Evolutionary conservation across 2,113 vertebrate species (phyloP).

Genomic region (Nesogale talazaci): DNA sequence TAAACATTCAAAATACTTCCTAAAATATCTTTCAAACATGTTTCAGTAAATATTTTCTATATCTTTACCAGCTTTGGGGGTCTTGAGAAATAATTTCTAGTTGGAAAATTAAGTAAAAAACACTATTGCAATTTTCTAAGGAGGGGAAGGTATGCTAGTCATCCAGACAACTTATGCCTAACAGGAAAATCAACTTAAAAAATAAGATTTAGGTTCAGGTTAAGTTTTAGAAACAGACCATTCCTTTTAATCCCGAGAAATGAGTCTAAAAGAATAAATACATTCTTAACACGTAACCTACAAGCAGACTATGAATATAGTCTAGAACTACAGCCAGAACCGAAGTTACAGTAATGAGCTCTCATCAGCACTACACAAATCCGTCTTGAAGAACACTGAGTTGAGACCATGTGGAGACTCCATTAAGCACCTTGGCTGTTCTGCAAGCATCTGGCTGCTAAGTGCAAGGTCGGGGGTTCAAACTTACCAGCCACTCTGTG

Average conservation of each 20-base stretch:
- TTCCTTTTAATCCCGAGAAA: constrained; percentile 77
- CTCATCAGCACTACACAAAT: no score
- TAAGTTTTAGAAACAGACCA: constrained; percentile 83
- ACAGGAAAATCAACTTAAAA: constrained; percentile 87
- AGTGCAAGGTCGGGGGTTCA: constrained; percentile 62
- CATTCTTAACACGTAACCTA: constrained; percentile 57
- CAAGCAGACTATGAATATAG: constrained; percentile 77
- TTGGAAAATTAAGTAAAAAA: constrained; percentile 88
- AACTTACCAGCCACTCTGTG: no score
- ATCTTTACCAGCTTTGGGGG: constrained; percentile 81
- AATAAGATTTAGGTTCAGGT: constrained; percentile 93
- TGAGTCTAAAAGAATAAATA: constrained; percentile 65
- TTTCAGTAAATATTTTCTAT: constrained; percentile 75
- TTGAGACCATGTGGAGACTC: no score
- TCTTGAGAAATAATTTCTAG: constrained; percentile 82
- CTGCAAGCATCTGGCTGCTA: neutral
- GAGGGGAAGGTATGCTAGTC: constrained; percentile 74
- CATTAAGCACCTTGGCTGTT: no score
- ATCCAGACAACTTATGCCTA: constrained; percentile 74
- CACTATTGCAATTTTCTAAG: constrained; percentile 84
- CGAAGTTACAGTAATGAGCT: constrained; percentile 82
- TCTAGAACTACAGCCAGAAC: constrained; percentile 58
- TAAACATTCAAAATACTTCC: constrained; percentile 78
- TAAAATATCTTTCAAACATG: constrained; percentile 79
- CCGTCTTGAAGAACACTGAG: no score